Evolutionary conservation across 2,113 vertebrate species (phyloP).

Genomic region (Corythornis cristatus): DNA sequence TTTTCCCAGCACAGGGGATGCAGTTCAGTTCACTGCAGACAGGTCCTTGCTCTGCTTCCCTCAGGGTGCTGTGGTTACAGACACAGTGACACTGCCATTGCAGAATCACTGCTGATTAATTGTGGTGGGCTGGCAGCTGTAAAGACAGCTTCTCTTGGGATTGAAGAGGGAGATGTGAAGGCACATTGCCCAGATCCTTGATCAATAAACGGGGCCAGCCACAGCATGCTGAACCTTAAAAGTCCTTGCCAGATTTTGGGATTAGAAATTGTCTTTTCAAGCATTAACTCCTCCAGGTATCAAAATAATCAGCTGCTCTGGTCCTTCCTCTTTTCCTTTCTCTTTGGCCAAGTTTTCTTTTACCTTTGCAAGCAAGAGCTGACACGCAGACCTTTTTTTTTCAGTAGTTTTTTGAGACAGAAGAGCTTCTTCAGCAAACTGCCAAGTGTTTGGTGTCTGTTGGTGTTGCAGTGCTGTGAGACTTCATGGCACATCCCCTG

Average conservation of each 20-base stretch:
- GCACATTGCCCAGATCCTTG: neutral
- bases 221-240: neutral
- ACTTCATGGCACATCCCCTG: rapidly evolving
- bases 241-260: neutral
- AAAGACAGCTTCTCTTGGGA: slow-evolving; percentile 7
- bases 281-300: neutral
- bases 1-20: neutral
- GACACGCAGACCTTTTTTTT: neutral
- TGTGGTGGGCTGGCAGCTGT: neutral
- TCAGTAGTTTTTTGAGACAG: neutral
- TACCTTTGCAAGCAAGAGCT: neutral
- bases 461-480: neutral
- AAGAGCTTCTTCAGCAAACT: neutral
- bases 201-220: neutral
- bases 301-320: neutral
- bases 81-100: neutral
- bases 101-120: neutral
- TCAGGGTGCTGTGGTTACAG: neutral
- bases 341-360: neutral
- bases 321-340: neutral
- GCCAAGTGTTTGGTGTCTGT: neutral
- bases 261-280: neutral
- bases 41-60: neutral
- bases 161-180: slow-evolving; percentile 9
- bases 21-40: neutral